Evolutionary conservation across 2,888 invertebrate species (phyloP), one percentile per base, ranked within the genome.

Genomic region (Conus canariensis): DNA sequence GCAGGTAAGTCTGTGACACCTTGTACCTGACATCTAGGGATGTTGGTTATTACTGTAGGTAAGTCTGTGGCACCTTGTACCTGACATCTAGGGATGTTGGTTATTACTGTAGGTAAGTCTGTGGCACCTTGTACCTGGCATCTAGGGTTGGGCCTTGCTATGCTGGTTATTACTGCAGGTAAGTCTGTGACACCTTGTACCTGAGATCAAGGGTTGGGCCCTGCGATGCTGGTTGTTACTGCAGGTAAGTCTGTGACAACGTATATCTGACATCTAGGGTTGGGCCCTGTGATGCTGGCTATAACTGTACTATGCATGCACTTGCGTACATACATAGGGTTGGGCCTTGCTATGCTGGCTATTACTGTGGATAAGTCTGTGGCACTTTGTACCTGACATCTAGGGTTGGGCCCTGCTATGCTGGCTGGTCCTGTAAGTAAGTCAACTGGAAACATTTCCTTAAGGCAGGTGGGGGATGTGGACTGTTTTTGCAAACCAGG

Each of bases 201-300:
- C 91, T 94, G 80, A 95, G 95, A 9, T 90, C 93, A 1, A 93
- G 91, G 8, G 90, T 94, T n/a, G 95, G 95, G 22, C 93, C 93
- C 6, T 96, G 96, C 93, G 93, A 93, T 91, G 93, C 95, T 25
- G 96, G 95, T 0, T 95, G 94, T 91, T 96, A 91, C 92, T 96
- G 96, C 91, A 89, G 91, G 77, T 89, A 58, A 12, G 80, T 85
- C 91, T 96, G 96, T 91, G 93, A 93, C 58, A 74, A 86, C 8
- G 88, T 91, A 25, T 95, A 95, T 91, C 91, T 94, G 80, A 95
- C 95, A 9, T 90, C 93, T 1, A 93, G 91, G 8, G 90, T 94
- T n/a, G 95, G 95, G n/a, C 93, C 93, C 6, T 96, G 96, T 93
- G 93, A 93, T 91, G 93, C 95, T 25, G 96, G 95, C 0, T 95